These are phyloP conservation scores for Apamea anceps DNA, from an alignment of 2,888 invertebrate species.

Conservation along the genomic window DNA sequence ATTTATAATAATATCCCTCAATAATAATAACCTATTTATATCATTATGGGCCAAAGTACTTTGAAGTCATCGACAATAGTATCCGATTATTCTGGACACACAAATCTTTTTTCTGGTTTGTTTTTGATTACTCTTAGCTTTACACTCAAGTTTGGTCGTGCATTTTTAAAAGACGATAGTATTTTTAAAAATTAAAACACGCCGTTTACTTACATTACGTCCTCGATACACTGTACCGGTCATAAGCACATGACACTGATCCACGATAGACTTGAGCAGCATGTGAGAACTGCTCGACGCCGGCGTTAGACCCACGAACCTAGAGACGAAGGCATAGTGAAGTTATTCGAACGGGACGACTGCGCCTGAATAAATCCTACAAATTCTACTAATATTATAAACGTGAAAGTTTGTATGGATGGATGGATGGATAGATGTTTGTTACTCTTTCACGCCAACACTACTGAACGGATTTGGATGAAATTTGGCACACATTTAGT, in stretches of 20 bases:
- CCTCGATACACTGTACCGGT: constrained; percentile 92
- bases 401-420: too few species aligned
- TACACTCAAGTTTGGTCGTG: not conserved
- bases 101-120: not conserved
- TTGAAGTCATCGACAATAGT: not conserved
- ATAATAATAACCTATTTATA: too few species aligned
- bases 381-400: too few species aligned
- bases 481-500: too few species aligned
- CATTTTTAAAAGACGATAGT: not conserved
- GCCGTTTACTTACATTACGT: constrained; percentile 79
- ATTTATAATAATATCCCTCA: too few species aligned
- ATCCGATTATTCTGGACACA: not conserved
- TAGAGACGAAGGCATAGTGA: constrained; percentile 66
- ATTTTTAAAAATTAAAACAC: not conserved
- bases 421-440: too few species aligned
- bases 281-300: constrained; percentile 92
- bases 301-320: constrained; percentile 92
- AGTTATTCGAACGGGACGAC: not conserved
- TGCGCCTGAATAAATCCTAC: not conserved
- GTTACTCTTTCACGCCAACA: too few species aligned
- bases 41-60: not conserved
- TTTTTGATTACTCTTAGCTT: not conserved
- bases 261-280: constrained; percentile 93
- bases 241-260: constrained; percentile 93
- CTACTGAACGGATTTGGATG: too few species aligned